Evolutionary conservation across 1,140 invertebrate genomes (phyloP).

Genomic region (Colletes latitarsis): DNA sequence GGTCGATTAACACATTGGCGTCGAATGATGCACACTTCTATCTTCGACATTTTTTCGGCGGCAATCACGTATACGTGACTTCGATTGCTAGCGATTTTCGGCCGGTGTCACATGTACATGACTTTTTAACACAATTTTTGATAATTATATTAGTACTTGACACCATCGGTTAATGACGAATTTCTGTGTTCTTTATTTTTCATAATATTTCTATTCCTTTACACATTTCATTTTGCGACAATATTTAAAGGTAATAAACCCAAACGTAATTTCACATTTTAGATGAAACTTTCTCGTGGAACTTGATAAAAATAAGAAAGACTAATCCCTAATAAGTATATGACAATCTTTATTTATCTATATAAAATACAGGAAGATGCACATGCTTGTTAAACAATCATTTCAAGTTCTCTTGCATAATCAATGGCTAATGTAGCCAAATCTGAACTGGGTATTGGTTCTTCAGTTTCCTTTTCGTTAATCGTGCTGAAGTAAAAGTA

Average conservation of each 20-base stretch:
- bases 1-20: no score
- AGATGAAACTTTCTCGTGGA: neutral
- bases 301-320: neutral
- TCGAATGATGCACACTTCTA: no score
- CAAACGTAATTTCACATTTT: no score
- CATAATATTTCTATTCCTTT: neutral
- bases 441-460: conserved; percentile 92
- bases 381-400: conserved; percentile 93
- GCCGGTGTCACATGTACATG: no score
- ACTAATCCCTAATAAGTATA: conserved; percentile 7
- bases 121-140: no score
- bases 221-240: neutral
- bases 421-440: conserved; percentile 96
- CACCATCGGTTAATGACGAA: neutral
- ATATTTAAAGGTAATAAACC: no score
- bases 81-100: no score
- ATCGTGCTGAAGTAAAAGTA: conserved; percentile 90
- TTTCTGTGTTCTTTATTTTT: no score
- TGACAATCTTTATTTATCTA: conserved; percentile 51
- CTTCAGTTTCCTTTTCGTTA: conserved; percentile 88
- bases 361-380: conserved; percentile 45
- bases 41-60: no score
- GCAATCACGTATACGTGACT: no score
- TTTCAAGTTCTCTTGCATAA: conserved; percentile 99
- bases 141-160: no score